Evolutionary conservation across 1,140 invertebrate genomes (phyloP).

Genomic region (Cydia pomonella): DNA sequence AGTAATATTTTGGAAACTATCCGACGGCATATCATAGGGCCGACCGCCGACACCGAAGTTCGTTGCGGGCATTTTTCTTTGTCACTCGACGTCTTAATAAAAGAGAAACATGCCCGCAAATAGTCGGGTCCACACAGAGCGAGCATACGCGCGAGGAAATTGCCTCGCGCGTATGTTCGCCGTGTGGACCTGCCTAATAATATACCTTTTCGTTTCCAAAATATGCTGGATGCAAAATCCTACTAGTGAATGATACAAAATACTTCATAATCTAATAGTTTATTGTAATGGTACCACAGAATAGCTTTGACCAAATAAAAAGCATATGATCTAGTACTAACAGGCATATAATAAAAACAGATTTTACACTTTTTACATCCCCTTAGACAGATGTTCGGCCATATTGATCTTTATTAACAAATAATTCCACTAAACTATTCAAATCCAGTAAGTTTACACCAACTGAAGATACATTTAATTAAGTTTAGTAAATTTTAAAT

Average conservation of each 20-base stretch:
- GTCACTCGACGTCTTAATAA: no score
- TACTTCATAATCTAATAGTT: constrained; percentile 9
- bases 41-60: no score
- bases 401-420: constrained; percentile 54
- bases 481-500: constrained; percentile 17
- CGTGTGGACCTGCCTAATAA: neutral
- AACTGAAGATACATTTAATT: constrained; percentile 41
- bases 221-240: neutral
- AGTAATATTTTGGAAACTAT: no score
- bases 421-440: constrained; percentile 59
- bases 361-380: constrained; percentile 74
- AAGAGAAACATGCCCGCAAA: no score
- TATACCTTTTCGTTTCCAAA: neutral
- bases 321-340: constrained; percentile 73
- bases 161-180: no score
- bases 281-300: constrained; percentile 21
- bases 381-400: constrained; percentile 48
- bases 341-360: constrained; percentile 76
- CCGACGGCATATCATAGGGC: no score
- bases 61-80: no score
- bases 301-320: constrained; percentile 60
- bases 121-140: no score
- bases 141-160: no score
- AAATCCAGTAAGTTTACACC: constrained; percentile 55
- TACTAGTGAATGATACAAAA: constrained; percentile 12